Percentiles rank a stretch among this genome's conserved stretches.
These are phyloP conservation scores for Odontesthes bonariensis DNA, from an alignment of 2,113 vertebrate genomes.

Conservation along the genomic window DNA sequence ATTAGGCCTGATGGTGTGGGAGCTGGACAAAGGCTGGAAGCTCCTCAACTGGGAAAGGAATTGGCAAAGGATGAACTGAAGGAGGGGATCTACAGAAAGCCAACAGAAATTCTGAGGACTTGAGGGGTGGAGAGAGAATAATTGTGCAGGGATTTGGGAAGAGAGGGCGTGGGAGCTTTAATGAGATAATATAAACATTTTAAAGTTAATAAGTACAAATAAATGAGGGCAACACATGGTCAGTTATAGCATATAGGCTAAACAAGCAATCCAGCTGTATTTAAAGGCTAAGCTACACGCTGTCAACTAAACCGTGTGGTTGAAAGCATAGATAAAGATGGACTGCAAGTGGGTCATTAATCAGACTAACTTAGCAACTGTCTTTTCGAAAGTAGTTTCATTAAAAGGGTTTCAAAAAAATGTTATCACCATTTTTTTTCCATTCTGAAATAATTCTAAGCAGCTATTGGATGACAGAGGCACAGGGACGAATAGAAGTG, in stretches of 20 bases:
- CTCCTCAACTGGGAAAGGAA: constrained; percentile 33
- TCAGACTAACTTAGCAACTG: background rate
- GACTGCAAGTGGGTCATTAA: background rate
- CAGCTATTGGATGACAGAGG: too few relatives aligned
- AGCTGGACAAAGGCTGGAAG: constrained; percentile 46
- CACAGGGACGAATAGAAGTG: too few relatives aligned
- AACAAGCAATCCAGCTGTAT: background rate
- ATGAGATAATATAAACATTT: constrained; percentile 36
- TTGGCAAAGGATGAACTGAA: constrained; percentile 41
- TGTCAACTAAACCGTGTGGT: background rate
- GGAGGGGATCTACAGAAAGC: constrained; percentile 32
- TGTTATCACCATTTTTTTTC: too few relatives aligned
- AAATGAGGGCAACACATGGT: background rate
- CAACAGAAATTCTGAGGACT: background rate
- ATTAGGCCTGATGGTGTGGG: constrained; percentile 50
- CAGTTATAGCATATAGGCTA: background rate
- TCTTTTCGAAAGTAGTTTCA: too few relatives aligned
- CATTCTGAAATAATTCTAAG: too few relatives aligned
- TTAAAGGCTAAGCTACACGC: background rate
- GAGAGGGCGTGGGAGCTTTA: constrained; percentile 21
- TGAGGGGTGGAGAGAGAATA: constrained; percentile 10
- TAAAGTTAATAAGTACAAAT: background rate
- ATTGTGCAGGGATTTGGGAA: background rate
- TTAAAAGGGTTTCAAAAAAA: too few relatives aligned
- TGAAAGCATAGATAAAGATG: background rate